Percentiles rank a stretch among this genome's conserved stretches.
These are phyloP conservation scores for Natator depressus DNA, from an alignment of 2,113 vertebrate genomes.

Conservation along the genomic window DNA sequence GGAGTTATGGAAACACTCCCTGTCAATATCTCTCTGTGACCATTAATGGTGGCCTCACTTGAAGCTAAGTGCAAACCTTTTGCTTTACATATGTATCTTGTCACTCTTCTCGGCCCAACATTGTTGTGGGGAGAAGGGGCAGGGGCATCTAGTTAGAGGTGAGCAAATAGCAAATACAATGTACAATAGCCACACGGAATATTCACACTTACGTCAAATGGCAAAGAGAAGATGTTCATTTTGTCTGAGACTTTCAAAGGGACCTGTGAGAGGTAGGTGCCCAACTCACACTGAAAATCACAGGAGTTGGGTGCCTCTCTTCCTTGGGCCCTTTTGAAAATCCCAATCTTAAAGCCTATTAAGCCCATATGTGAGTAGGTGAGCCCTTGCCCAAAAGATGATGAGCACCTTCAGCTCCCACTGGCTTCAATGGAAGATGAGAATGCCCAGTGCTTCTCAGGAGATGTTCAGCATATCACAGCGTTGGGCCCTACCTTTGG, in stretches of 20 bases:
- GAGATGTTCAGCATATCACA: background rate
- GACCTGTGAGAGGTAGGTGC: background rate
- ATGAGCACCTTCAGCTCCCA: background rate
- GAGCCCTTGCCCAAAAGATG: background rate
- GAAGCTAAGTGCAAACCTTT: background rate
- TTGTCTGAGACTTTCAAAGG: background rate
- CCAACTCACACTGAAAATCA: background rate
- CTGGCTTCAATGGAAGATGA: background rate
- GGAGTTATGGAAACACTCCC: background rate
- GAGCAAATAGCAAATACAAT: background rate
- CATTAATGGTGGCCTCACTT: background rate
- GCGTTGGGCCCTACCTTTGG: background rate
- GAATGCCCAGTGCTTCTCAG: background rate
- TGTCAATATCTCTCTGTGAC: background rate
- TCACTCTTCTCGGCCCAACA: background rate
- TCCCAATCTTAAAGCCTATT: background rate
- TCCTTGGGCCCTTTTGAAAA: background rate
- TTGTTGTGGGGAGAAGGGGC: background rate
- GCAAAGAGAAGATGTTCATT: background rate
- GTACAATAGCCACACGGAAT: background rate
- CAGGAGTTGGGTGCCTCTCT: background rate
- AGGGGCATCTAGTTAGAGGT: background rate
- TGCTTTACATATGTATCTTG: background rate
- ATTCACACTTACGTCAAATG: background rate
- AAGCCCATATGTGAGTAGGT: background rate